A percentile compares a stretch with the other conserved stretches of the same genome.
phyloP scores from a whole-genome alignment of 2,797 vertebrate genomes.

The Pseudochromis fuscus region DNA sequence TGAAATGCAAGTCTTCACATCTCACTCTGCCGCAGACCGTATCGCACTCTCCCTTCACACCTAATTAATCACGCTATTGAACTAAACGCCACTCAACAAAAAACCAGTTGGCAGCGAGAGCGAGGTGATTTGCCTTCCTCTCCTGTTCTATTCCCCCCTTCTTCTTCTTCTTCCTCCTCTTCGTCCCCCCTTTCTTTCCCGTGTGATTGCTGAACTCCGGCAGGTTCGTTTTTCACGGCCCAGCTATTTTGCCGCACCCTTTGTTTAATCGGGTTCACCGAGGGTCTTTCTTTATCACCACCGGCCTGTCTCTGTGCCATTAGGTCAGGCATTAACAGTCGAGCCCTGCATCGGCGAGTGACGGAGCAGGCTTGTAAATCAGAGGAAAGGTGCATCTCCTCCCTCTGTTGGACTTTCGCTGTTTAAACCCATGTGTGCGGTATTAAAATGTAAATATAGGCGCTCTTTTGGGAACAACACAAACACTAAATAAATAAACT shows the following conservation, averaged over 20 bases:
- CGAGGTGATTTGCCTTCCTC: constrained; percentile 25
- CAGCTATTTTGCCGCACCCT: constrained; percentile 10
- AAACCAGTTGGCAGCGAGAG: constrained; percentile 35
- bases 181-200: neutral
- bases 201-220: neutral
- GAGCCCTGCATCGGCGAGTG: constrained; percentile 5
- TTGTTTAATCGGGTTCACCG: constrained; percentile 51
- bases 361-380: constrained; percentile 65
- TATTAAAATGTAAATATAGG: constrained; percentile 41
- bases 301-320: constrained; percentile 30
- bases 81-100: constrained; percentile 64
- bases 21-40: constrained; percentile 49
- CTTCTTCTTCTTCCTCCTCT: neutral
- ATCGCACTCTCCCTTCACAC: constrained; percentile 68
- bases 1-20: constrained; percentile 57
- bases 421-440: neutral
- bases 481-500: constrained; percentile 8
- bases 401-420: constrained; percentile 48
- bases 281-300: constrained; percentile 55
- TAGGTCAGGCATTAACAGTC: constrained; percentile 61
- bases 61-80: constrained; percentile 76
- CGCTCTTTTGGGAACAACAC: neutral
- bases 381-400: constrained; percentile 46
- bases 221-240: constrained; percentile 32
- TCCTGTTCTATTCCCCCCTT: neutral